Base-by-base conservation (phyloP, 2,113 vertebrate genomes). In the Microtus richardsoni region DNA sequence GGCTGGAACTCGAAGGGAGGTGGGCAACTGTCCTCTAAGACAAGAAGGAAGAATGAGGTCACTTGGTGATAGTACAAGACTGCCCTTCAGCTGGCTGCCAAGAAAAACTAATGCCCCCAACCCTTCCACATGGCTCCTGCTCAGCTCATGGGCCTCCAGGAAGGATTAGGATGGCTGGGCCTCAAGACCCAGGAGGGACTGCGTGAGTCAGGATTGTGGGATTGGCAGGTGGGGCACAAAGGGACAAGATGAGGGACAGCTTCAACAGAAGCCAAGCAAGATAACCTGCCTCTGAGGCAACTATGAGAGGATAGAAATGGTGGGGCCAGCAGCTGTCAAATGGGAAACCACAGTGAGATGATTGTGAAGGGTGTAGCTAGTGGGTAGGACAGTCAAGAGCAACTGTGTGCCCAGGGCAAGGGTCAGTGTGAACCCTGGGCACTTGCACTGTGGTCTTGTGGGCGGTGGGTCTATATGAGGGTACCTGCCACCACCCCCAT, bases 1-100 rank as follows among this genome's bases (percentile, higher is more conserved):
- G 97, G 71, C 2, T 82, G 98, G 98, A 98, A 99, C 97, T 98
- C 95, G 74, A 99, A 99, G 0, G 99, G 99, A 0, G 97, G 89
- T 0, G 0, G 12, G 33, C 98, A 98, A 96, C 94, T 97, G 33
- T 96, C 83, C 70, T 96, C 98, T 98, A 93, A 0, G 3, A 8
- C 6, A 39, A 33, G 28, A 62, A 33, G n/a, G 30, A 52, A 39
- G n/a, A 30, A 30, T 44, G 60, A 83, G 77, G 77, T 36, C 77
- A 62, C 58, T 49, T 2, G 12, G 16, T 21, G 44, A 60, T 39
- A 73, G 5, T 17, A 47, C 36, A 68, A 52, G 39, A 47, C 60
- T 58, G 47, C 30, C 24, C 66, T 47, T 22, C 11, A n/a, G 26
- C n/a, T 12, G 7, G 22, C 30, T 3, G 26, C 16, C 60, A 58